Evolutionary conservation across 2,113 vertebrate genomes (phyloP), one percentile per base, ranked within the genome.

Genomic region (Labeo rohita): DNA sequence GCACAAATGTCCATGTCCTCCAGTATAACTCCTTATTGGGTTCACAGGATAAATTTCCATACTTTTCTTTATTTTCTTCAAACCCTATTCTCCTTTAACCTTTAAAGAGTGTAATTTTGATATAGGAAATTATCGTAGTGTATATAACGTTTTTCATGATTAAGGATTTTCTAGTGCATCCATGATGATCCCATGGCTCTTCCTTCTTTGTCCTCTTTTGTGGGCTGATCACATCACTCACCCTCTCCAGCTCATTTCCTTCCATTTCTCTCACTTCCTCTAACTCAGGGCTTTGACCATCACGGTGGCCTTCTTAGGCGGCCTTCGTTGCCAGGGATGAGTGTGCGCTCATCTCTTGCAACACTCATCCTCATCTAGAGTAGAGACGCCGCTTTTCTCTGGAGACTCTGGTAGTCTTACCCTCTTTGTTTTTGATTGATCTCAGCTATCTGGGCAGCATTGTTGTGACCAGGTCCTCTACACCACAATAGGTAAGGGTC

Each of bases 381-480:
- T 90, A 90, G 87, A 68, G 82, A 88, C 81, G 90, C 89, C 92
- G 92, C 88, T 93, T 93, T 91, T 92, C 91, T 93, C 91, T 92
- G 91, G 90, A 94, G 93, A 84, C 78, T 86, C 86, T 89, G 83
- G 87, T 85, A 93, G 93, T 97, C 97, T 96, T 98, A 99, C 97
- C 95, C 96, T 95, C 97, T 99, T 97, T 99, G 97, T 99, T 99
- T 99, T 98, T 99, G 97, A 98, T 99, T 99, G 97, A 99, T 99
- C 98, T 99, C 97, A 99, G 98, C 98, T 99, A 99, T 99, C 98
- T 98, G 97, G 98, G 97, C 98, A 99, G 97, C 98, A 97, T 98
- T 98, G 97, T 98, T 98, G 97, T 99, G 98, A 98, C 97, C 98
- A 97, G 97, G 96, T 96, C 97, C 96, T 98, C 98, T 95, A 97